phyloP scores from a whole-genome alignment of 2,888 invertebrate species.

The Neuroscelio doddi region DNA sequence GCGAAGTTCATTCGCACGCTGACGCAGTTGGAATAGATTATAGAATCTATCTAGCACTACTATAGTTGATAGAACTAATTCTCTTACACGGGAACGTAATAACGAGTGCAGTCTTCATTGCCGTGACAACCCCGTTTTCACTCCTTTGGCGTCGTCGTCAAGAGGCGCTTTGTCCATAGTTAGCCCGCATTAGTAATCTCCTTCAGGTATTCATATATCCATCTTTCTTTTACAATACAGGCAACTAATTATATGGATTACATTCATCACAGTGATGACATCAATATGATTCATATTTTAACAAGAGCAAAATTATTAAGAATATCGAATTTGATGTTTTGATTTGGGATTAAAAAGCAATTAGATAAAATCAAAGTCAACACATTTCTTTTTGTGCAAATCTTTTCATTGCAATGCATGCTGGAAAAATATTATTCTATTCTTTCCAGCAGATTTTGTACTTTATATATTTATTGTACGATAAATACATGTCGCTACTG shows the following conservation, averaged over 20 bases:
- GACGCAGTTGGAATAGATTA: constrained; percentile 70
- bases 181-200: constrained; percentile 66
- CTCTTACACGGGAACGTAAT: constrained; percentile 60
- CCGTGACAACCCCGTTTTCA: constrained; percentile 18
- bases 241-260: too few relatives aligned
- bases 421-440: too few relatives aligned
- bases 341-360: too few relatives aligned
- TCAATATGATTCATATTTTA: too few relatives aligned
- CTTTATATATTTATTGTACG: constrained; percentile 7
- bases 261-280: too few relatives aligned
- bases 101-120: constrained; percentile 56
- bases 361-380: too few relatives aligned
- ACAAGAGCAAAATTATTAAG: too few relatives aligned
- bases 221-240: constrained; percentile 37
- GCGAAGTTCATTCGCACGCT: constrained; percentile 67
- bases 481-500: constrained; percentile 18
- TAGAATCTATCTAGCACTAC: constrained; percentile 44
- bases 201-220: constrained; percentile 62
- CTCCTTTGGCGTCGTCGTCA: constrained; percentile 3
- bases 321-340: too few relatives aligned
- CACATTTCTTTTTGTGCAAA: too few relatives aligned
- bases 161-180: constrained; percentile 50
- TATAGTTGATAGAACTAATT: not conserved
- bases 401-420: too few relatives aligned
- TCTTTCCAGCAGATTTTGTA: constrained; percentile 7